Conservation (phyloP, 1,140 invertebrate genomes). For the Arion vulgaris region DNA sequence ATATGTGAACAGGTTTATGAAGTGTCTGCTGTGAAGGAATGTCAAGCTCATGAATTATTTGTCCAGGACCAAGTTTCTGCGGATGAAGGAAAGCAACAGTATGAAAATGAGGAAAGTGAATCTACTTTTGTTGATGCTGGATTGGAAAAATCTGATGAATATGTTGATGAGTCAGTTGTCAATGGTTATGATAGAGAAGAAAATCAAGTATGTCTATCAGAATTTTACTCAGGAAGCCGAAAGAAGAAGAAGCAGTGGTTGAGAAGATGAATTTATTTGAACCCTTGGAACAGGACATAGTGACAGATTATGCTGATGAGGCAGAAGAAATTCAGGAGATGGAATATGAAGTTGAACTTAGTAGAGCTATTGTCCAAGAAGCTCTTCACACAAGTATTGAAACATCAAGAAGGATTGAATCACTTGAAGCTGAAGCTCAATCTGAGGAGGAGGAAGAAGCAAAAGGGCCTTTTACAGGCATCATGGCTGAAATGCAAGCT, state of each 20-base stretch:
- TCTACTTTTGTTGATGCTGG: background rate
- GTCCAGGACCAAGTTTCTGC: background rate
- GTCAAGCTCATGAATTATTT: background rate
- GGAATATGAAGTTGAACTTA: conserved; percentile 23
- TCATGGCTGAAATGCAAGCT: conserved; percentile 38
- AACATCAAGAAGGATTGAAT: conserved; percentile 9
- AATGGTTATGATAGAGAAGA: no score
- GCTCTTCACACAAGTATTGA: conserved; percentile 30
- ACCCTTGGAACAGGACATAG: no score
- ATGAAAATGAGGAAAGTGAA: no score
- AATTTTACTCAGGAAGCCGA: background rate
- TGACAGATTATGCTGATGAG: background rate
- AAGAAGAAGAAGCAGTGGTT: no score
- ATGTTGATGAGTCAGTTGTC: no score
- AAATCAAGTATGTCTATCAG: background rate
- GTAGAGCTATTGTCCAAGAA: conserved; percentile 27
- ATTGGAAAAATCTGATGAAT: no score
- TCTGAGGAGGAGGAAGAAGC: conserved; percentile 27
- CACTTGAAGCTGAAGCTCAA: conserved; percentile 11
- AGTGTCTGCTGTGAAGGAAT: background rate
- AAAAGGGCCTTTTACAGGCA: background rate
- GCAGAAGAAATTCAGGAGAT: background rate
- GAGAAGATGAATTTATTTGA: no score
- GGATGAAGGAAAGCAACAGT: no score
- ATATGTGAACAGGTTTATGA: background rate